Percentiles rank a stretch among this genome's conserved stretches.
phyloP scores from a whole-genome alignment of 2,888 invertebrate species.

The Drosophila nr. perissopoda region DNA sequence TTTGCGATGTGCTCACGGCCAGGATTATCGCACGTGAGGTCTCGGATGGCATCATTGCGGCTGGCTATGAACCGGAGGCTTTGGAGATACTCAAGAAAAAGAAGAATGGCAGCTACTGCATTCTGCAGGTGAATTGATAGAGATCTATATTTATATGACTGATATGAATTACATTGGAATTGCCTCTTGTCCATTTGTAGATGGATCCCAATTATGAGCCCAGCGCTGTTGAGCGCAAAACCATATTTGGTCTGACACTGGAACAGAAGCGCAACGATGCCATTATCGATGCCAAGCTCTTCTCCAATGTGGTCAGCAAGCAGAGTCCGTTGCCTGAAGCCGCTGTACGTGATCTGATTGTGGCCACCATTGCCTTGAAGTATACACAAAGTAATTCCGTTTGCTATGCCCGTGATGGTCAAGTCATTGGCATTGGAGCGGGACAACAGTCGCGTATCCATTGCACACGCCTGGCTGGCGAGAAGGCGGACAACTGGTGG shows the following conservation, averaged over 20 bases:
- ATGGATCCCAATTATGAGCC: conserved; percentile 96
- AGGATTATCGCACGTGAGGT: conserved; percentile 96
- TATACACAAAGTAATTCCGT: conserved; percentile 99
- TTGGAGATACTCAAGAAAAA: conserved; percentile 95
- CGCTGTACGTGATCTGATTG: conserved; percentile 95
- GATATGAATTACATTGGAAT: neutral
- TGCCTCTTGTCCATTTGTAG: conserved; percentile 83
- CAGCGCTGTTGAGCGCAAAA: conserved; percentile 91
- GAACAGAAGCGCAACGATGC: conserved; percentile 96
- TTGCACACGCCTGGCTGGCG: conserved; percentile 98
- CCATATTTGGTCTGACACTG: conserved; percentile 93
- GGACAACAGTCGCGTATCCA: conserved; percentile 99
- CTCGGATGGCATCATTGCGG: conserved; percentile 99
- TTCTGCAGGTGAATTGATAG: conserved; percentile 88
- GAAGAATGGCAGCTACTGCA: conserved; percentile 96
- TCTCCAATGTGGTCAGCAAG: conserved; percentile 92
- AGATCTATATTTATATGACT: neutral
- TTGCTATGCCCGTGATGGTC: conserved; percentile 94
- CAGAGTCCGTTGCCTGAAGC: conserved; percentile 89
- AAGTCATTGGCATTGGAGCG: conserved; percentile 98
- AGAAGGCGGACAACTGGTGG: conserved; percentile 99
- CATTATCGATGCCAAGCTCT: conserved; percentile 90
- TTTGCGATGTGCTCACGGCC: conserved; percentile 95
- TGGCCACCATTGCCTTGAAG: conserved; percentile 98
- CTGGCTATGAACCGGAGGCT: conserved; percentile 94